Base-by-base conservation (phyloP, 2,888 invertebrate species). In the Eupeodes luniger region DNA sequence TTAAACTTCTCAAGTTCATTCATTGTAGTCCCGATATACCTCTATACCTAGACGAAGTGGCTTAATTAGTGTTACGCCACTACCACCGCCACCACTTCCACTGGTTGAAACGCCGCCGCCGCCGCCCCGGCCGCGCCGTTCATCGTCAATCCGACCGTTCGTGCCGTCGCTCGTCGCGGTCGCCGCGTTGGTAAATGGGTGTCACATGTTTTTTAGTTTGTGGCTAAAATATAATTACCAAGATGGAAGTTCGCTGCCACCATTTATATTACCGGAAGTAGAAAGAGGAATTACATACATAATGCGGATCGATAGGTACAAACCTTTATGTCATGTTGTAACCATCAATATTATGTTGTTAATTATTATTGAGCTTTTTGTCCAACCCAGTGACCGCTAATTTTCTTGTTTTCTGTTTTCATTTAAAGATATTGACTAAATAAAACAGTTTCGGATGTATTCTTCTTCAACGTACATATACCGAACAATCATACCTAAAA, bases 1-100 rank as follows among this genome's bases (percentile, higher is more conserved):
- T 2, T 70, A 69, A 69, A 69, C 49, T 70, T 11, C 5, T 80
- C 70, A 79, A 79, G 78, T 85, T 82, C 82, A 85, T 82, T 82
- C 72, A 70, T 64, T 72, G 72, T 59, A 59, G 5, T 62, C 27
- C 27, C 27, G 27, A 40, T 40, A 5, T 40, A 40, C 40, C 5
- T 40, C 5, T 40, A 9, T 40, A 40, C 40, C 40, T 40, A 40
- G 5, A 7, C 9, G 40, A 40, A 9, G 4, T 59, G 9, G 67
- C 7, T 59, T 4, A 53, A 53, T 16, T 59, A 67, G 51, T 49
- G 12, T 49, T 34, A 9, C 16, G n/a, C 64, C 11, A 49, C 62
- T 53, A 16, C 14, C 19, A 53, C 7, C 57, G 12, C 19, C 19
- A 6, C 11, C 5, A 9, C 0, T 40, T 4, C 12, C n/a, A 5